Conservation (phyloP, 1,140 invertebrate species). For the Stegodyphus mimosarum region DNA sequence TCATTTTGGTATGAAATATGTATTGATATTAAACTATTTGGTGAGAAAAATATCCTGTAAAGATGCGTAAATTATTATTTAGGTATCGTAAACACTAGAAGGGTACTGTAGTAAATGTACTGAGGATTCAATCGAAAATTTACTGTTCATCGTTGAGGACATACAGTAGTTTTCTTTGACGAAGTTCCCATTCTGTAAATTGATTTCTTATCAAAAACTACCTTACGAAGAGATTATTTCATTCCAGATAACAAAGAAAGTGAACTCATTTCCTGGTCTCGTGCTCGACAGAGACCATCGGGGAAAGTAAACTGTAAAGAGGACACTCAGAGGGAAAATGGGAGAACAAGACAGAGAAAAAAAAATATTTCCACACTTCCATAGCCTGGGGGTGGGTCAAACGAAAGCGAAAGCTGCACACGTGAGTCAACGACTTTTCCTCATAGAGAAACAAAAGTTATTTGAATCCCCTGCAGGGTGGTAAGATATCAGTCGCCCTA, state of each 20-base stretch:
- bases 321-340: slow-evolving; percentile 18
- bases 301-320: slow-evolving; percentile 2
- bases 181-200: background rate
- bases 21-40: background rate
- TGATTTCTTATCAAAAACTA: background rate
- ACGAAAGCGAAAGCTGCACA: slow-evolving; percentile 45
- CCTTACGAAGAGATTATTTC: background rate
- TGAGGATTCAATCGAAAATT: too few relatives aligned
- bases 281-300: background rate
- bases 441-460: slow-evolving; percentile 15
- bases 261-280: slow-evolving; percentile 12
- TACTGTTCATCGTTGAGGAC: too few relatives aligned
- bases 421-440: slow-evolving; percentile 50
- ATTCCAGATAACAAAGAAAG: background rate
- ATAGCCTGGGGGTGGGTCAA: slow-evolving; percentile 50
- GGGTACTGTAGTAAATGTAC: background rate
- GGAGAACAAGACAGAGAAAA: background rate
- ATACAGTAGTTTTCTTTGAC: background rate
- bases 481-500: background rate
- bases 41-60: background rate
- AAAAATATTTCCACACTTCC: slow-evolving; percentile 17
- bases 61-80: background rate
- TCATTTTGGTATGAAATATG: background rate
- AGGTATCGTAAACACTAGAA: background rate
- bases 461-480: slow-evolving; percentile 16